Evolutionary conservation across 2,888 invertebrate species (phyloP).

Genomic region (Didymodactylos carnosus): DNA sequence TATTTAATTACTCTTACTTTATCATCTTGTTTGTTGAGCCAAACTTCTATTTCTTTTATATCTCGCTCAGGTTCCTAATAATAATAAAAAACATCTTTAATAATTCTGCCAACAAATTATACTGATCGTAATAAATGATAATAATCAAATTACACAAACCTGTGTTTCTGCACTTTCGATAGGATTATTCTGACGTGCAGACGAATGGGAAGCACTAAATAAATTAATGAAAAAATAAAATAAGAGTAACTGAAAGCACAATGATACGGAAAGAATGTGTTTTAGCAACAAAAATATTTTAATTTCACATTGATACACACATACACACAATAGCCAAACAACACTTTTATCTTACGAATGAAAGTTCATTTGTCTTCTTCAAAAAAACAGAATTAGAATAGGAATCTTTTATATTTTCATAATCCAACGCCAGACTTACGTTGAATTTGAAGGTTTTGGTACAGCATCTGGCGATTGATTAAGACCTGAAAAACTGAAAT

Average conservation of each 20-base stretch:
- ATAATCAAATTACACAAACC: not conserved
- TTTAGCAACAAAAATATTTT: no score
- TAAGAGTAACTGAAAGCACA: not conserved
- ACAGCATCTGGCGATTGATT: not conserved
- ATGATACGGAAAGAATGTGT: not conserved
- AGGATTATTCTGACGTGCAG: no score
- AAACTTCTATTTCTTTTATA: conserved; percentile 36
- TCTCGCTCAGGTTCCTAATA: conserved; percentile 30
- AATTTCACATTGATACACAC: no score
- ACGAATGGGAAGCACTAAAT: no score
- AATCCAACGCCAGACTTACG: not conserved
- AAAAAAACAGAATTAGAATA: not conserved
- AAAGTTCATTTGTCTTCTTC: not conserved
- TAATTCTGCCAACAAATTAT: no score
- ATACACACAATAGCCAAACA: no score
- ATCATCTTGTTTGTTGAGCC: conserved; percentile 21
- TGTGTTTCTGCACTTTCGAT: no score
- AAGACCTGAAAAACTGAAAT: not conserved
- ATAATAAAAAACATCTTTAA: conserved; percentile 18
- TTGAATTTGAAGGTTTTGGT: not conserved
- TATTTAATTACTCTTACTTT: no score
- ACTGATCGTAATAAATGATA: no score
- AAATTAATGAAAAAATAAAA: no score
- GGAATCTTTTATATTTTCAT: not conserved
- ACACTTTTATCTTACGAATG: not conserved